phyloP scores from a whole-genome alignment of 2,113 vertebrate genomes.

The Solenodon paradoxus region DNA sequence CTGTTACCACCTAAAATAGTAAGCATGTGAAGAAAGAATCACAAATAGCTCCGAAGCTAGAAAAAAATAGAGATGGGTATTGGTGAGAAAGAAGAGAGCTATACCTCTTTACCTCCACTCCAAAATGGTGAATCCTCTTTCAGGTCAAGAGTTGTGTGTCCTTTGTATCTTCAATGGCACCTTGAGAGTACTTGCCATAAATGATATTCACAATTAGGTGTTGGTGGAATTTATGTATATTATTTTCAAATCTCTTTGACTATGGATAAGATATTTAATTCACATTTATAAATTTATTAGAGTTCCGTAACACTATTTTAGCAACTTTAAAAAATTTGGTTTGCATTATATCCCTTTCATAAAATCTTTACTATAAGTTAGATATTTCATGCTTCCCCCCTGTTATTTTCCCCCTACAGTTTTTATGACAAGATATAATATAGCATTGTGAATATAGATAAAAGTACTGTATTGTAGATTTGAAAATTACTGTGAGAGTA shows the following conservation, averaged over 20 bases:
- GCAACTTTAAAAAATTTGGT: not conserved
- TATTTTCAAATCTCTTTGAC: not conserved
- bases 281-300: not conserved
- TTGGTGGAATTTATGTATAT: too few relatives aligned
- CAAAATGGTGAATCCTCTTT: not conserved
- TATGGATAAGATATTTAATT: not conserved
- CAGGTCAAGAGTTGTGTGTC: not conserved
- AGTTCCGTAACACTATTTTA: not conserved
- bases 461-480: too few relatives aligned
- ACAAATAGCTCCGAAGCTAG: not conserved
- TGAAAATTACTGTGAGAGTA: too few relatives aligned
- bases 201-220: too few relatives aligned
- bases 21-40: not conserved
- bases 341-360: not conserved
- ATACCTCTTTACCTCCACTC: not conserved
- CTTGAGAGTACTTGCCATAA: not conserved
- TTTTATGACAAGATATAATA: not conserved
- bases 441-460: too few relatives aligned
- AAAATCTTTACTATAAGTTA: not conserved
- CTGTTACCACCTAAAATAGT: not conserved
- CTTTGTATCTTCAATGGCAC: not conserved
- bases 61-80: rapidly evolving
- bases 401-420: not conserved
- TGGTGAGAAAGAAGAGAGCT: not conserved
- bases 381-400: not conserved